Conservation (phyloP, 2,113 vertebrate species). For the Neodontobutis hainanensis region DNA sequence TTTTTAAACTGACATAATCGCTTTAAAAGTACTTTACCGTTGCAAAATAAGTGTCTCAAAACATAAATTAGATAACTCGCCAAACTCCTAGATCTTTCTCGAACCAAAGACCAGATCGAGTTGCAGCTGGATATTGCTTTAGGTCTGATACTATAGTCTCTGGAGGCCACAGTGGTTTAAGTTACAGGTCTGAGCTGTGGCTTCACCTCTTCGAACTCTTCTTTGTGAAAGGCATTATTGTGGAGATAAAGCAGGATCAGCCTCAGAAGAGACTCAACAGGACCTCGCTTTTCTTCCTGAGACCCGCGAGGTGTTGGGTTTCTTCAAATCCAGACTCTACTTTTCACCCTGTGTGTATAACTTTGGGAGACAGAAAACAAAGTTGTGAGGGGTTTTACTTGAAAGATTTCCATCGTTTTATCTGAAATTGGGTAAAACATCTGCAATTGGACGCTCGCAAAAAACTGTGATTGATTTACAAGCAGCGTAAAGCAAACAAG, state of each 20-base stretch:
- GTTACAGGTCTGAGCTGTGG: constrained; percentile 39
- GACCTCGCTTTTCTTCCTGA: constrained; percentile 26
- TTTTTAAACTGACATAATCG: too few species aligned
- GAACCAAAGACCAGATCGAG: constrained; percentile 3
- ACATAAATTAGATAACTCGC: too few species aligned
- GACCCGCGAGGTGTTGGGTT: constrained; percentile 56
- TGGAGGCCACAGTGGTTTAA: constrained; percentile 23
- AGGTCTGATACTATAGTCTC: constrained; percentile 25
- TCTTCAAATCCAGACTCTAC: constrained; percentile 41
- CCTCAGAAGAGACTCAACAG: constrained; percentile 34
- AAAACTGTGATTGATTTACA: constrained; percentile 38
- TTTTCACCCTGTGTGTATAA: too few species aligned
- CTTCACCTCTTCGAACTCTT: not conserved
- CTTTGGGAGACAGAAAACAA: too few species aligned
- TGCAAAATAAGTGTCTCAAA: too few species aligned
- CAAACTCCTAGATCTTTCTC: too few species aligned
- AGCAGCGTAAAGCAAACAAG: constrained; percentile 1
- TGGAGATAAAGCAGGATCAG: constrained; percentile 6
- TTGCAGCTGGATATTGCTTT: constrained; percentile 11
- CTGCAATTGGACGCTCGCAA: too few species aligned
- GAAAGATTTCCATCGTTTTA: too few species aligned
- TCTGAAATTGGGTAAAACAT: too few species aligned
- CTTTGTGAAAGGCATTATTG: constrained; percentile 54
- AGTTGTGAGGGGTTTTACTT: too few species aligned
- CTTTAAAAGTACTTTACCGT: too few species aligned